Percentiles rank a stretch among this genome's conserved stretches.
Evolutionary conservation across 2,888 invertebrate species (phyloP).

Genomic region (Crocallis elinguaria): DNA sequence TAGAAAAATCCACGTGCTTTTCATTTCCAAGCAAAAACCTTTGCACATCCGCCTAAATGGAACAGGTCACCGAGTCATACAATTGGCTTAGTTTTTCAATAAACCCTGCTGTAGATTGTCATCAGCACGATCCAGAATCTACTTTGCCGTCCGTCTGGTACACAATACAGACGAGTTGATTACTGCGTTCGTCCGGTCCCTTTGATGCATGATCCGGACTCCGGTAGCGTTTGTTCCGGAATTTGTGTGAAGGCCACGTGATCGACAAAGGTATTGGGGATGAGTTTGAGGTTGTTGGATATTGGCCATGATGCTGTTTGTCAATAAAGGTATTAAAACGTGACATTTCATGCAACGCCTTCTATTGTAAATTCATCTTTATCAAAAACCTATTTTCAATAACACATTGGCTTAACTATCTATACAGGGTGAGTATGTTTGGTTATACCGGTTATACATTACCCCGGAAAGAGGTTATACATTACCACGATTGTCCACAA

Average conservation of each 20-base stretch:
- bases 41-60: too few relatives aligned
- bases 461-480: too few relatives aligned
- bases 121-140: not conserved
- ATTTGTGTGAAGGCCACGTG: slow-evolving; percentile 7
- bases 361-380: too few relatives aligned
- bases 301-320: not conserved
- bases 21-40: too few relatives aligned
- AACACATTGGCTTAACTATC: too few relatives aligned
- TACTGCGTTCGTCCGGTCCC: slow-evolving; percentile 12
- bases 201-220: slow-evolving; percentile 10
- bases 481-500: too few relatives aligned
- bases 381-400: too few relatives aligned
- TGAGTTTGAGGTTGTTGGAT: not conserved
- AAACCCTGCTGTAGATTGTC: not conserved
- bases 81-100: not conserved
- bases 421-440: too few relatives aligned
- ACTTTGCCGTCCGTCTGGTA: not conserved
- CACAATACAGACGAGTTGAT: slow-evolving; percentile 14
- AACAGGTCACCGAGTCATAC: not conserved
- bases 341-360: too few relatives aligned
- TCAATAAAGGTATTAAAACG: not conserved
- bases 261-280: not conserved
- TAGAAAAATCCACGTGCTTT: too few relatives aligned
- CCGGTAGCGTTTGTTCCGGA: slow-evolving; percentile 11
- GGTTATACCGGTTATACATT: too few relatives aligned